These are phyloP conservation scores for Bothrops jararaca DNA, from an alignment of 2,113 vertebrate species.

Conservation along the genomic window DNA sequence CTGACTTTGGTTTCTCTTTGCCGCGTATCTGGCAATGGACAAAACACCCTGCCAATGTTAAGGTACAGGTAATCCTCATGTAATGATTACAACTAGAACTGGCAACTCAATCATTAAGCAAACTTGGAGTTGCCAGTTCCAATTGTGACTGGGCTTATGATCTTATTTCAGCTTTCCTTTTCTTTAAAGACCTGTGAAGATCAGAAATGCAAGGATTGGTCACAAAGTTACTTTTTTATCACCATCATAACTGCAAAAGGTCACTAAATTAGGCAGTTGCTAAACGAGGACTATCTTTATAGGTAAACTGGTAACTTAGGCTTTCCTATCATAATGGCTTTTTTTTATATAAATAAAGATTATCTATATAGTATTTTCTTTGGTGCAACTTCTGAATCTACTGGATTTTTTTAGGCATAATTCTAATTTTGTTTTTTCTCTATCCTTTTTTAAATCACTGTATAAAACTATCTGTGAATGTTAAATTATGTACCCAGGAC, in stretches of 20 bases:
- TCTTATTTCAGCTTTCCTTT: not conserved
- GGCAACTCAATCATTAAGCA: not conserved
- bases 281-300: not conserved
- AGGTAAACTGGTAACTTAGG: not conserved
- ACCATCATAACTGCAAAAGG: not conserved
- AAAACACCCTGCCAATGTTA: not conserved
- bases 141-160: not conserved
- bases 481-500: not conserved
- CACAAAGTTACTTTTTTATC: not conserved
- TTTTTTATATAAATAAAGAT: not conserved
- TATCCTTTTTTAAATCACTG: not conserved
- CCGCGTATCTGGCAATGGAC: not conserved
- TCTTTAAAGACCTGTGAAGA: not conserved
- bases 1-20: not conserved
- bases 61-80: not conserved
- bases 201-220: not conserved
- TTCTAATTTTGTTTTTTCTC: not conserved
- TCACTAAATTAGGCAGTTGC: not conserved
- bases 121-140: not conserved
- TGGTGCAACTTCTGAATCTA: not conserved
- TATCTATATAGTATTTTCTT: not conserved
- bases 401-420: not conserved
- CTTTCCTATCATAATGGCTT: not conserved
- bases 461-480: not conserved
- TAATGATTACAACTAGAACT: not conserved